Evolutionary conservation across 2,888 invertebrate genomes (phyloP).

Genomic region (Bombylius discolor): DNA sequence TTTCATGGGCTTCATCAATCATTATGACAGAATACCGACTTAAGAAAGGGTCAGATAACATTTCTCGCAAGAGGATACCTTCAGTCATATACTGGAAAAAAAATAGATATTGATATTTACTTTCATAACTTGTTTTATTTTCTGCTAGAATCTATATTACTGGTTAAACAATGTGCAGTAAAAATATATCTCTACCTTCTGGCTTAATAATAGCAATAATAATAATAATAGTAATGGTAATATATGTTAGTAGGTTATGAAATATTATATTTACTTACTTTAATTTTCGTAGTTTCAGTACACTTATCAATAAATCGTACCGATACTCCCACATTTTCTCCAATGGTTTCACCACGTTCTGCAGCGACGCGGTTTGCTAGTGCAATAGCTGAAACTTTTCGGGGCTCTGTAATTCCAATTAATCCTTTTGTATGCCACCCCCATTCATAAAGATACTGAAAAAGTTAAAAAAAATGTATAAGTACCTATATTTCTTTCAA

Average conservation of each 20-base stretch:
- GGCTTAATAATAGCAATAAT: no score
- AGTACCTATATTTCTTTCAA: not conserved
- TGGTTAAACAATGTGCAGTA: no score
- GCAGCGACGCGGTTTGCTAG: slow-evolving; percentile 80
- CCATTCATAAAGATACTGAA: slow-evolving; percentile 75
- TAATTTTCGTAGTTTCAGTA: slow-evolving; percentile 52
- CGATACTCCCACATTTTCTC: slow-evolving; percentile 69
- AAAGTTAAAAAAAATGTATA: not conserved
- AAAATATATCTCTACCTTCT: no score
- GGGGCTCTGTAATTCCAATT: slow-evolving; percentile 84
- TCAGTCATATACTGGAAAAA: slow-evolving; percentile 80
- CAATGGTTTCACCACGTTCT: slow-evolving; percentile 66
- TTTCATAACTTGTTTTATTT: not conserved
- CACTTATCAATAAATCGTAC: slow-evolving; percentile 65
- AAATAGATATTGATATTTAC: slow-evolving; percentile 1
- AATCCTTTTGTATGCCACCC: slow-evolving; percentile 69
- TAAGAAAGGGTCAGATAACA: slow-evolving; percentile 87
- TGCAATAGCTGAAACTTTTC: slow-evolving; percentile 79
- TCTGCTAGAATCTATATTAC: not conserved
- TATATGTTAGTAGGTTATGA: no score
- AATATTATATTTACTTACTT: slow-evolving; percentile 39
- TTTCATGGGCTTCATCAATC: slow-evolving; percentile 91
- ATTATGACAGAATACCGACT: slow-evolving; percentile 79
- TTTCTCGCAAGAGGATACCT: slow-evolving; percentile 85
- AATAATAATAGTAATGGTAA: not conserved